Percentiles rank a stretch among this genome's conserved stretches.
Evolutionary conservation across 2,888 invertebrate species (phyloP).

Genomic region (Harpalus rubripes): DNA sequence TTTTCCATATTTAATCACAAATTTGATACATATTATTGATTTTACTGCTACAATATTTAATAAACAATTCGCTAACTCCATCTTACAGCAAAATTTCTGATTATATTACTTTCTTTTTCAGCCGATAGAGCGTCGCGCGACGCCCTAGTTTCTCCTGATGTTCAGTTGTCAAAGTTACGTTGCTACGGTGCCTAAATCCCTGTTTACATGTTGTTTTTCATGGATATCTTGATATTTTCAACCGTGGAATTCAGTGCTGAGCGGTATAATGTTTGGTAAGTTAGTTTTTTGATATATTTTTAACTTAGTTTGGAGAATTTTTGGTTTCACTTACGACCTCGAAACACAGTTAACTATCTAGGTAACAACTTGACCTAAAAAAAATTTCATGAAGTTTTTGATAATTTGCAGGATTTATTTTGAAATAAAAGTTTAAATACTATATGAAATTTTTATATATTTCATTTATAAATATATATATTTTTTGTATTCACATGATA

Average conservation of each 20-base stretch:
- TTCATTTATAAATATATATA: background rate
- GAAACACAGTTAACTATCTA: background rate
- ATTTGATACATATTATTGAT: too few relatives aligned
- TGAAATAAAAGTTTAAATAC: background rate
- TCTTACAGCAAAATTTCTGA: background rate
- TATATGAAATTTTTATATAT: background rate
- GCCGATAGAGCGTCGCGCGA: background rate
- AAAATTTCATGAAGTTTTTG: background rate
- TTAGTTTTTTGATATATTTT: background rate
- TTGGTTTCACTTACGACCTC: background rate
- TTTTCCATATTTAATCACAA: too few relatives aligned
- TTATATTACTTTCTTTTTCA: background rate
- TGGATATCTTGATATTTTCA: background rate
- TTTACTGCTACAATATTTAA: too few relatives aligned
- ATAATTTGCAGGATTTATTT: too few relatives aligned
- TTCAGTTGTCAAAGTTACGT: background rate
- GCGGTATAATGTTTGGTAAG: background rate
- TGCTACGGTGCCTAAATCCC: background rate
- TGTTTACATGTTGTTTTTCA: constrained; percentile 3
- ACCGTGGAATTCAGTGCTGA: background rate
- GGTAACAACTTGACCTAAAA: background rate
- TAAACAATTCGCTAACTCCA: background rate
- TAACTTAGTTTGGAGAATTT: background rate
- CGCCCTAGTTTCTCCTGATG: background rate
- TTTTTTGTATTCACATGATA: background rate